Evolutionary conservation across 1,140 invertebrate species (phyloP).

Genomic region (Brachionus asplanchnoidis): DNA sequence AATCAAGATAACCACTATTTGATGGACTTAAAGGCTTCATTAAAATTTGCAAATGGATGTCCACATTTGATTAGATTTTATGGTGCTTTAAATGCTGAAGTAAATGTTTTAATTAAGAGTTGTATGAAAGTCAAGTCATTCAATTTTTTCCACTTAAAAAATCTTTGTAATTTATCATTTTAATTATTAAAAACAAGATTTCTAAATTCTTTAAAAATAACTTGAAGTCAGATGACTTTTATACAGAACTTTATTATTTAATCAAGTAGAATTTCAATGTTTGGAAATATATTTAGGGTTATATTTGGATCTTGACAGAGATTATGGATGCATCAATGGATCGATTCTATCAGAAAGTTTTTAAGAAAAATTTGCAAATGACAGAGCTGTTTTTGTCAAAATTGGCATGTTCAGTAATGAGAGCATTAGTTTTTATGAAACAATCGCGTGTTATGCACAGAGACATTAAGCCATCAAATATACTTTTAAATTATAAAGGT

Average conservation of each 20-base stretch:
- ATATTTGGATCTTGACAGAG: neutral
- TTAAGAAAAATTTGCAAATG: neutral
- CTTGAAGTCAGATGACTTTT: too few species aligned
- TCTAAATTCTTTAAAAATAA: neutral
- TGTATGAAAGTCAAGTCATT: too few species aligned
- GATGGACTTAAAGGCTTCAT: neutral
- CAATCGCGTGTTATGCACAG: slow-evolving; percentile 56
- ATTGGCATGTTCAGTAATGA: neutral
- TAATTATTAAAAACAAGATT: too few species aligned
- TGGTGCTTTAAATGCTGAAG: neutral
- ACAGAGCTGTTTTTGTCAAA: neutral
- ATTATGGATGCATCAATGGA: slow-evolving; percentile 2
- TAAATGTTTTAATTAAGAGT: neutral
- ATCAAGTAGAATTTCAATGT: neutral
- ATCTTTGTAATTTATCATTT: too few species aligned
- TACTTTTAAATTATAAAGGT: slow-evolving; percentile 56
- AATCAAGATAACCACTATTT: neutral
- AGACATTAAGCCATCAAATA: slow-evolving; percentile 59
- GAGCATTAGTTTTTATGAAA: neutral
- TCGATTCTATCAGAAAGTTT: neutral
- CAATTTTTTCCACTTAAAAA: too few species aligned
- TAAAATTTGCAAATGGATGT: neutral
- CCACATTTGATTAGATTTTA: neutral
- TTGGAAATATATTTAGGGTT: neutral
- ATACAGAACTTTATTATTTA: neutral